Evolutionary conservation across 2,888 invertebrate species (phyloP), one percentile per base, ranked within the genome.

Genomic region (Calameuta filiformis): DNA sequence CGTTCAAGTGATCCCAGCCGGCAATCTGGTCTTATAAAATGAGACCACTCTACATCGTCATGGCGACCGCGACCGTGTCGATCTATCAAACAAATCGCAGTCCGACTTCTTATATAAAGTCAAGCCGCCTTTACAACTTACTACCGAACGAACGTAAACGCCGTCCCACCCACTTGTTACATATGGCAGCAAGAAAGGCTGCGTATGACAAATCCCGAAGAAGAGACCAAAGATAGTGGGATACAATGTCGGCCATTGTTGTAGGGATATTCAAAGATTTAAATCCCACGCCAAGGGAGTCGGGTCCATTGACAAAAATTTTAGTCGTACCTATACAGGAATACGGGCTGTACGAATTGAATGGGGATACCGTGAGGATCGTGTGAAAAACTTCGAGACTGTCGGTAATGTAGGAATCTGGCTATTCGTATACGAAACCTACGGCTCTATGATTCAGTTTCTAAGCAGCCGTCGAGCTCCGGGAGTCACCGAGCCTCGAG

Each of bases 1-100:
- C 85, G 87, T 84, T 88, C 87, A 86, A 88, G 88, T 85, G 88
- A 88, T 84, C 86, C 83, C 85, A 87, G 87, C 89, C 85, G 87
- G 87, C 89, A 90, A 90, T 90, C 90, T 89, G 87, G 88, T 83
- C 88, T 89, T 90, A 89, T 89, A 89, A 90, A 90, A 88, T 88
- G 56, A 87, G 88, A 89, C 88, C 87, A 87, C 88, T 88, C 85
- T 82, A 83, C 82, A 78, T 78, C 80, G 80, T 80, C 75, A 69
- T 75, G 40, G 79, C 83, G 80, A 83, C 81, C 82, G 81, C 82
- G 79, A 83, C 33, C 71, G 84, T 81, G 86, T 56, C 86, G 88
- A 89, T 88, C 88, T 89, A 88, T 89, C 89, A 90, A 89, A 89
- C 89, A 89, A 90, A 89, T 90, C 89, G 89, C 86, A 84, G 84